phyloP scores from a whole-genome alignment of 2,797 vertebrate species.

The Phataginus tricuspis region DNA sequence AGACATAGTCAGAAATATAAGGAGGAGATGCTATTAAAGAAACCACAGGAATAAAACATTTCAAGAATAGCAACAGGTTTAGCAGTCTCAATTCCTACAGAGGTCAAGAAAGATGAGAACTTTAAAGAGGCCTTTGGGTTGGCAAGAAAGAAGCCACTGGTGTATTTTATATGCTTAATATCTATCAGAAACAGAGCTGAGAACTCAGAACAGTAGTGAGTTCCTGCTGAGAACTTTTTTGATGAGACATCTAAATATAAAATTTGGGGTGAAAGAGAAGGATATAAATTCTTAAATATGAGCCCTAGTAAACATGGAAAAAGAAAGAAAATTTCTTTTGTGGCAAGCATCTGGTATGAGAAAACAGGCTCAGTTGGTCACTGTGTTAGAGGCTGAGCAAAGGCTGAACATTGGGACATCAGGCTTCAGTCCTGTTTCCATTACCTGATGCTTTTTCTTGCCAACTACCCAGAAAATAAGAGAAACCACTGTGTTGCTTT shows the following conservation, averaged over 20 bases:
- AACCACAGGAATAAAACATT: neutral
- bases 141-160: neutral
- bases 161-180: neutral
- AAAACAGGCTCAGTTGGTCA: neutral
- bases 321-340: neutral
- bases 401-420: neutral
- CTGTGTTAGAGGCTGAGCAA: neutral
- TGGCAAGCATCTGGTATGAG: neutral
- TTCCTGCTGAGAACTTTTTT: neutral
- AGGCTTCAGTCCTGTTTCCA: neutral
- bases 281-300: neutral
- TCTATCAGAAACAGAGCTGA: neutral
- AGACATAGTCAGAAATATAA: neutral
- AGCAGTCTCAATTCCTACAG: neutral
- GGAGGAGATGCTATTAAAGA: neutral
- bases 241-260: neutral
- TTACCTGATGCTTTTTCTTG: neutral
- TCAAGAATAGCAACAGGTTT: neutral
- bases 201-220: neutral
- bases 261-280: neutral
- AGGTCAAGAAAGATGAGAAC: slow-evolving; percentile 32
- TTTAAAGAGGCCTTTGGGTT: neutral
- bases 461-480: neutral
- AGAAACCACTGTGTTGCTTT: neutral
- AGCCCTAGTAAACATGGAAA: neutral